These are phyloP conservation scores for Bimastos eiseni DNA, from an alignment of 2,888 invertebrate species.

Conservation along the genomic window DNA sequence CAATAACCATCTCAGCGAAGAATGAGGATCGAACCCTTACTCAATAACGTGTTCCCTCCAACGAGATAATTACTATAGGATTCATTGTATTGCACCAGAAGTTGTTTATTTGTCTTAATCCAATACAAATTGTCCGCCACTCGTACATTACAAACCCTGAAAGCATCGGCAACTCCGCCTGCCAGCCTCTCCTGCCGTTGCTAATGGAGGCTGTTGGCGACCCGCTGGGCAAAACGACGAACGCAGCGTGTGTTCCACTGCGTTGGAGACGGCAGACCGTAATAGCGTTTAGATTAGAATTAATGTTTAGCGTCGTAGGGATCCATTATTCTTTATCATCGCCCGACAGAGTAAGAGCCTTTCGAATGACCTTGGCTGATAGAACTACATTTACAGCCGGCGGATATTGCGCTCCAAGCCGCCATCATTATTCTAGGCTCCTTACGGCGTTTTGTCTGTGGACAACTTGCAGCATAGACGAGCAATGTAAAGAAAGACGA, in stretches of 20 bases:
- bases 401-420: not conserved
- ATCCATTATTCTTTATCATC: constrained; percentile 3
- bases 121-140: not conserved
- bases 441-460: no score
- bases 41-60: no score
- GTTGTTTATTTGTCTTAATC: not conserved
- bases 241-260: not conserved
- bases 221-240: not conserved
- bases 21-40: no score
- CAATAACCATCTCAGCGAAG: no score
- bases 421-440: no score
- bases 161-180: not conserved
- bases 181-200: not conserved
- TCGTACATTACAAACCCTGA: not conserved
- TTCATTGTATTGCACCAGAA: not conserved
- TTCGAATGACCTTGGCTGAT: not conserved
- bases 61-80: no score
- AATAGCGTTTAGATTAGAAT: not conserved
- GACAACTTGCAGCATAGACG: no score
- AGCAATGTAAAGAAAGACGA: no score
- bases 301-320: not conserved
- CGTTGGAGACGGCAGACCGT: not conserved
- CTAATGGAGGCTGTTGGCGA: not conserved
- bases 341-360: not conserved
- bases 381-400: not conserved